Conservation (phyloP, 2,113 vertebrate genomes). For the Anarrhichthys ocellatus region DNA sequence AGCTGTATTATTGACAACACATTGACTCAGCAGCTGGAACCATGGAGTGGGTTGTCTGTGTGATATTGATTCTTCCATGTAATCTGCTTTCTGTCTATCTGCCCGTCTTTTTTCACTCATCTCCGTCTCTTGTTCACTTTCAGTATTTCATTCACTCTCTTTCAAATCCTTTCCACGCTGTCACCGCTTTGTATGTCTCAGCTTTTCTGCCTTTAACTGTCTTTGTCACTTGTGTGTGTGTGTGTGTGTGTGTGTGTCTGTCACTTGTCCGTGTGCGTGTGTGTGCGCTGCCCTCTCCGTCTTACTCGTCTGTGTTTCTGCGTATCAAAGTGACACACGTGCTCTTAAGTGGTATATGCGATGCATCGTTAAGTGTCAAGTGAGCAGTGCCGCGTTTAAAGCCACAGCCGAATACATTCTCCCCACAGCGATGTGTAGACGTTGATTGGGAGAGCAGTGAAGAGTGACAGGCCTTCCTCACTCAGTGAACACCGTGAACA, state of each 20-base stretch:
- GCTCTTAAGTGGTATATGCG: slow-evolving; percentile 27
- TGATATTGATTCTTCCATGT: slow-evolving; percentile 44
- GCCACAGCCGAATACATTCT: slow-evolving; percentile 15
- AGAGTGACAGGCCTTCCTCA: slow-evolving; percentile 57
- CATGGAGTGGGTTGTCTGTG: slow-evolving; percentile 9
- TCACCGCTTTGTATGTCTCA: background rate
- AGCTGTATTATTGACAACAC: slow-evolving; percentile 42
- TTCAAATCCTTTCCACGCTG: slow-evolving; percentile 1
- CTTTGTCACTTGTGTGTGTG: background rate
- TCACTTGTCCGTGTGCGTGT: background rate
- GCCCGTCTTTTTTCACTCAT: background rate
- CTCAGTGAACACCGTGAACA: slow-evolving; percentile 48
- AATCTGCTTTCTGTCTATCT: slow-evolving; percentile 14
- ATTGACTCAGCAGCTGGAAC: slow-evolving; percentile 32
- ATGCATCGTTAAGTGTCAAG: slow-evolving; percentile 28
- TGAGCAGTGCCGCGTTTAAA: slow-evolving; percentile 30
- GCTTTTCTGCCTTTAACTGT: background rate
- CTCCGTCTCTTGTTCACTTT: background rate
- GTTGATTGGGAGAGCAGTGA: slow-evolving; percentile 33
- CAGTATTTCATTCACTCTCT: slow-evolving; percentile 3
- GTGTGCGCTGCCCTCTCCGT: background rate
- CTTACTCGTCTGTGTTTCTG: slow-evolving; percentile 7
- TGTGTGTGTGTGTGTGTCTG: background rate
- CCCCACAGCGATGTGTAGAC: slow-evolving; percentile 35
- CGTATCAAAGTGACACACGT: slow-evolving; percentile 14